These are phyloP conservation scores for Tetragnatha versicolor DNA, from an alignment of 1,140 invertebrate species.

Conservation along the genomic window DNA sequence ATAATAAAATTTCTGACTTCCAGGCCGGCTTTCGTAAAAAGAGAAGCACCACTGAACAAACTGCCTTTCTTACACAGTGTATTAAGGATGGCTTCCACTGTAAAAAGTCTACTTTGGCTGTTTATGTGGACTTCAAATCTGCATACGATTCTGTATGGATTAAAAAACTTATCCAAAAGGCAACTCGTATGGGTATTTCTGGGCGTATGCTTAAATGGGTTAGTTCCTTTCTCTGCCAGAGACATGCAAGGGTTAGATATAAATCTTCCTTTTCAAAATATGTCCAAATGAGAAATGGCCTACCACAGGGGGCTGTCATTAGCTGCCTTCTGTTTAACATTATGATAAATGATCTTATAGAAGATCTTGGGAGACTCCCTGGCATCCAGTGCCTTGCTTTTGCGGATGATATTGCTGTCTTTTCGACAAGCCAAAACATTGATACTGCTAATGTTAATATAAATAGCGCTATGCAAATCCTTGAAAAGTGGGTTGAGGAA, in stretches of 20 bases:
- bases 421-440: neutral
- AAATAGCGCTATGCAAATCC: neutral
- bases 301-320: neutral
- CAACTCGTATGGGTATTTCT: neutral
- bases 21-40: neutral
- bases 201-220: too few relatives aligned
- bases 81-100: too few relatives aligned
- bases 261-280: neutral
- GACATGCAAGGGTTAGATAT: neutral
- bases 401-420: conserved; percentile 4
- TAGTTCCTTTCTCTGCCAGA: too few relatives aligned
- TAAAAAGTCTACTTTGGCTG: neutral
- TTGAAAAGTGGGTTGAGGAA: neutral
- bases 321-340: conserved; percentile 15
- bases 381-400: neutral
- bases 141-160: too few relatives aligned
- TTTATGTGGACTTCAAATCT: neutral
- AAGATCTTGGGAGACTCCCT: neutral
- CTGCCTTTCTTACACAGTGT: too few relatives aligned
- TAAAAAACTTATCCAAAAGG: neutral
- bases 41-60: neutral
- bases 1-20: neutral
- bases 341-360: conserved; percentile 4
- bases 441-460: neutral
- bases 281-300: neutral